These are phyloP conservation scores for Larimichthys crocea DNA, from an alignment of 2,113 vertebrate genomes.

Conservation along the genomic window DNA sequence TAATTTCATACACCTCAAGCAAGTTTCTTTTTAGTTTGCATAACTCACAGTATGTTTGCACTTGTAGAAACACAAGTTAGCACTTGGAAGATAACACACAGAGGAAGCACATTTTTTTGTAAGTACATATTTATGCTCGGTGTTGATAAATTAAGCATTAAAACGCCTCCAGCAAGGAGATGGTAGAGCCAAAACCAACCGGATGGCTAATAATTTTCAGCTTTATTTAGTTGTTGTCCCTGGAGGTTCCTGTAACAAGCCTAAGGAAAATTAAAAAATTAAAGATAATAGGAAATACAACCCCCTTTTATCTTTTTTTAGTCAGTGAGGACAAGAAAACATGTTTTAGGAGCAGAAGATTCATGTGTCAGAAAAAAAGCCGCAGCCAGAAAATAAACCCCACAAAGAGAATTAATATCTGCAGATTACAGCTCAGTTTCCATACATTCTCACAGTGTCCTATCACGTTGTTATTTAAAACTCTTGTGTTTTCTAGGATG, in stretches of 20 bases:
- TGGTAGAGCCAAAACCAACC: not conserved
- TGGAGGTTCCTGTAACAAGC: not conserved
- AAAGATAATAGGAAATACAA: not conserved
- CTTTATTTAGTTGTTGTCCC: not conserved
- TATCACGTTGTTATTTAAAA: not conserved
- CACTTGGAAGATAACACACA: slow-evolving; percentile 1
- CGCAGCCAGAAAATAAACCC: not conserved
- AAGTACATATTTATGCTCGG: slow-evolving; percentile 4
- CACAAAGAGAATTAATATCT: not conserved
- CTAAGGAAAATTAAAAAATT: not conserved
- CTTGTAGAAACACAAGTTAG: slow-evolving; percentile 18
- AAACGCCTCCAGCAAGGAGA: not conserved
- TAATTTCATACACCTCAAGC: slow-evolving; percentile 32
- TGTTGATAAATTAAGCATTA: slow-evolving; percentile 20
- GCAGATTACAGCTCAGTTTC: slow-evolving; percentile 1
- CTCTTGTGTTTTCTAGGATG: not conserved
- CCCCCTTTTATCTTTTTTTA: not conserved
- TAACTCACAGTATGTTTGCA: slow-evolving; percentile 9
- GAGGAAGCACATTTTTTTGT: slow-evolving; percentile 6
- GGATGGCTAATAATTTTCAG: slow-evolving; percentile 1
- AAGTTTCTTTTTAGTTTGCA: not conserved
- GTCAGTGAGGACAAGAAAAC: not conserved
- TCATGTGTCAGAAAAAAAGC: not conserved
- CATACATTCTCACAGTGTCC: not conserved
- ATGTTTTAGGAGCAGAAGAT: not conserved